Conservation (phyloP, 2,113 vertebrate species). For the Amia ocellicauda region DNA sequence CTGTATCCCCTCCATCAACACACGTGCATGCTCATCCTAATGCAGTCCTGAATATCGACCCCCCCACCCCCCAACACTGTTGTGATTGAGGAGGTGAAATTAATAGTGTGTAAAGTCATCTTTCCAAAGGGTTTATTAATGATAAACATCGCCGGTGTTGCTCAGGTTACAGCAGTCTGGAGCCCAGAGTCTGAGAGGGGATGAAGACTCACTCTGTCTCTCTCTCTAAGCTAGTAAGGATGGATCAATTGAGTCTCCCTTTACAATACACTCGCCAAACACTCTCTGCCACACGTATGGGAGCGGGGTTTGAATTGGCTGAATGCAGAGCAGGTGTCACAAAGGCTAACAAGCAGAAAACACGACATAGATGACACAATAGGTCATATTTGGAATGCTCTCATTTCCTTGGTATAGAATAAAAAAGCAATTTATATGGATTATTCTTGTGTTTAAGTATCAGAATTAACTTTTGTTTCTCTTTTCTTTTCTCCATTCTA, state of each 20-base stretch:
- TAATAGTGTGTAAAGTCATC: slow-evolving; percentile 37
- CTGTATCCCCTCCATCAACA: no score
- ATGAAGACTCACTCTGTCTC: not conserved
- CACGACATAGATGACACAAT: no score
- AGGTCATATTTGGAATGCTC: no score
- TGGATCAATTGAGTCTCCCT: slow-evolving; percentile 29
- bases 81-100: slow-evolving; percentile 28
- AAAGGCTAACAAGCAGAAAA: no score
- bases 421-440: no score
- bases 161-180: slow-evolving; percentile 29
- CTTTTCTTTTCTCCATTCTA: no score
- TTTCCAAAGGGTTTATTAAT: slow-evolving; percentile 46
- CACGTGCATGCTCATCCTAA: slow-evolving; percentile 28
- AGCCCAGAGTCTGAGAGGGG: slow-evolving; percentile 15
- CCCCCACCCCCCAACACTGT: slow-evolving; percentile 16
- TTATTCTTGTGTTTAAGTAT: no score
- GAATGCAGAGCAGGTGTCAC: no score
- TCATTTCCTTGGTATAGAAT: no score
- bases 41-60: slow-evolving; percentile 32
- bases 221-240: not conserved
- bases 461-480: no score
- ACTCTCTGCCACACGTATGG: not conserved
- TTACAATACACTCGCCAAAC: slow-evolving; percentile 8
- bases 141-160: slow-evolving; percentile 27
- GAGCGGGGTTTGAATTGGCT: no score